Percentiles rank a stretch among this genome's conserved stretches.
phyloP scores from a whole-genome alignment of 1,140 invertebrate species.

The Musca vetustissima region DNA sequence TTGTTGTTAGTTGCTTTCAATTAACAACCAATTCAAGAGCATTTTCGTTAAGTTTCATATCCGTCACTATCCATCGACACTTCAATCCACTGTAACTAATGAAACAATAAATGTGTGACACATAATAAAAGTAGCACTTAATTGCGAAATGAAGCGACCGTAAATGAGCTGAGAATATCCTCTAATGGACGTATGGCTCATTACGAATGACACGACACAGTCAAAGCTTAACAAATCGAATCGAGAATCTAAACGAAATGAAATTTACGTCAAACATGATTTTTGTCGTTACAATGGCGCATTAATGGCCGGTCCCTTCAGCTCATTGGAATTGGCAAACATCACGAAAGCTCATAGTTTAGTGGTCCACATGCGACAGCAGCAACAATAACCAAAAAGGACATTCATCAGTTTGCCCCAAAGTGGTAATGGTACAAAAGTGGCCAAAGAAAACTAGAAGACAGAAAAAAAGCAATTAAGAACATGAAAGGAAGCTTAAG shows the following conservation, averaged over 20 bases:
- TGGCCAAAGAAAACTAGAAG: too few relatives aligned
- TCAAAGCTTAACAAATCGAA: background rate
- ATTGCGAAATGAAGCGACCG: conserved; percentile 53
- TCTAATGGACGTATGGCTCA: conserved; percentile 52
- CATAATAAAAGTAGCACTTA: conserved; percentile 49
- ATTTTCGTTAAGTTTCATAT: background rate
- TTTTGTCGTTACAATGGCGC: background rate
- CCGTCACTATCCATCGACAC: background rate
- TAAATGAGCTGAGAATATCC: conserved; percentile 28
- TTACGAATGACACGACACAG: conserved; percentile 51
- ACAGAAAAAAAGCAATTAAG: conserved; percentile 52
- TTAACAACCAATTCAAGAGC: conserved; percentile 4
- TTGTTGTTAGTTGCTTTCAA: conserved; percentile 4
- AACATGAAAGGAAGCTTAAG: conserved; percentile 47
- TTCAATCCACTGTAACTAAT: background rate
- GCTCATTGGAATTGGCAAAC: background rate
- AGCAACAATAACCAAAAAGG: background rate
- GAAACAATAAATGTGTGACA: conserved; percentile 3
- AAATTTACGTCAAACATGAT: conserved; percentile 17
- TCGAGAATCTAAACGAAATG: background rate
- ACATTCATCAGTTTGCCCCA: background rate
- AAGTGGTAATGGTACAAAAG: too few relatives aligned
- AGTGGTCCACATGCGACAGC: background rate
- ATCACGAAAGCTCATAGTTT: background rate
- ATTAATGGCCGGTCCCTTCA: background rate